phyloP scores from a whole-genome alignment of 2,797 vertebrate genomes.

The Danio tinwini region DNA sequence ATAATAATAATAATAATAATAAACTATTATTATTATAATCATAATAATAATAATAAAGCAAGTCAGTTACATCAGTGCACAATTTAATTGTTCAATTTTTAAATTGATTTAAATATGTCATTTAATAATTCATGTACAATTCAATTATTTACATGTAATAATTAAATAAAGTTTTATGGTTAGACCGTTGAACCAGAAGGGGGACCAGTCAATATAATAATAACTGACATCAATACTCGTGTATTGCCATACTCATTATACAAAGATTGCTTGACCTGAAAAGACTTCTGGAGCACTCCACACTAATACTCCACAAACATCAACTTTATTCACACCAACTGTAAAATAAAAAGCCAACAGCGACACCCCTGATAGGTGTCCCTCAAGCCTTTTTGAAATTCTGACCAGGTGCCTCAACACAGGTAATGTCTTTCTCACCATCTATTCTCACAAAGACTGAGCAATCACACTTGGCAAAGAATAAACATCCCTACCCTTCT shows the following conservation, averaged over 20 bases:
- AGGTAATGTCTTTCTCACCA: conserved; percentile 69
- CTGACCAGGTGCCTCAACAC: conserved; percentile 68
- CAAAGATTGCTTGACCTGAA: not conserved
- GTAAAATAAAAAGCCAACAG: not conserved
- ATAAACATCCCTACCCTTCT: conserved; percentile 71
- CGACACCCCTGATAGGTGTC: conserved; percentile 28
- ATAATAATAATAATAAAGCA: no score
- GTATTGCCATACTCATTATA: not conserved
- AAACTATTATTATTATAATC: no score
- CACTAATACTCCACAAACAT: not conserved
- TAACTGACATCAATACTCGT: not conserved
- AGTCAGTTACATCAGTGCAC: no score
- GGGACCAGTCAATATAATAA: not conserved
- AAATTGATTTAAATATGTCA: no score
- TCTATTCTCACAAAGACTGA: conserved; percentile 72
- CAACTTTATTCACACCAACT: not conserved
- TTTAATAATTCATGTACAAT: no score
- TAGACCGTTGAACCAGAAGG: not conserved
- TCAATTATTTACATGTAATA: no score
- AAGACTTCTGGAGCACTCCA: not conserved
- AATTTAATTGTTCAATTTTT: no score
- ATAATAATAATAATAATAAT: no score
- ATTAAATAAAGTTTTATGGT: no score
- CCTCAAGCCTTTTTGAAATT: conserved; percentile 57
- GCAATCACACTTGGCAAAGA: conserved; percentile 72